Conservation (phyloP, 2,797 vertebrate genomes). For the Sebastes kiyomatsui region DNA sequence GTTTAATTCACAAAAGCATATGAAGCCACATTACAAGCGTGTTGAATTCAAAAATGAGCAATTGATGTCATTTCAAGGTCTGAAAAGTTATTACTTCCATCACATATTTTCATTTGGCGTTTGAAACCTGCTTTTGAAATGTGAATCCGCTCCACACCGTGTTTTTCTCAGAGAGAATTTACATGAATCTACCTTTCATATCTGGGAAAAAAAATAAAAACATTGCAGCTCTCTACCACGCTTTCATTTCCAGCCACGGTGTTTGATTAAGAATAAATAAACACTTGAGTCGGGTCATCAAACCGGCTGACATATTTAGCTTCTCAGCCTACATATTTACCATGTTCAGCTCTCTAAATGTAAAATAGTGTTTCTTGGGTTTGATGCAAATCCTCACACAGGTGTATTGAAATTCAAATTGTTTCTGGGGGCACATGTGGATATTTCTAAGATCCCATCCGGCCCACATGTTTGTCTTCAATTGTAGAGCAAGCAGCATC, state of each 20-base stretch:
- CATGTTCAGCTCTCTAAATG: constrained; percentile 1
- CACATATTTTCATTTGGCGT: background rate
- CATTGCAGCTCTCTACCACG: background rate
- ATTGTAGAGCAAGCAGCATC: background rate
- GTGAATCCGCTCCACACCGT: background rate
- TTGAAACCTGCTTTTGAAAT: background rate
- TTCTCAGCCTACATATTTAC: background rate
- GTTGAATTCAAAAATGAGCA: background rate
- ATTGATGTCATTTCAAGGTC: background rate
- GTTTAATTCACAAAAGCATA: background rate
- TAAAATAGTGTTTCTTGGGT: background rate
- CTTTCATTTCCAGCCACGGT: background rate
- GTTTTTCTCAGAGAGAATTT: background rate
- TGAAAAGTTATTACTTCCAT: background rate
- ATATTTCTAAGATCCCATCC: constrained; percentile 27
- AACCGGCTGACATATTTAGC: background rate
- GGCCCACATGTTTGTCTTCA: background rate
- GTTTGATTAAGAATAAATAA: constrained; percentile 29
- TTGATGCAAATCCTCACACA: constrained; percentile 4
- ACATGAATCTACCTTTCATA: background rate
- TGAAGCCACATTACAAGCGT: background rate
- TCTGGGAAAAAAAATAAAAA: background rate
- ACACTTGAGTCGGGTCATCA: background rate
- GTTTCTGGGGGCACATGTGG: constrained; percentile 2
- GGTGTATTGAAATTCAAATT: constrained; percentile 35